Conservation (phyloP, 2,797 vertebrate genomes). For the Chloroceryle amazona region DNA sequence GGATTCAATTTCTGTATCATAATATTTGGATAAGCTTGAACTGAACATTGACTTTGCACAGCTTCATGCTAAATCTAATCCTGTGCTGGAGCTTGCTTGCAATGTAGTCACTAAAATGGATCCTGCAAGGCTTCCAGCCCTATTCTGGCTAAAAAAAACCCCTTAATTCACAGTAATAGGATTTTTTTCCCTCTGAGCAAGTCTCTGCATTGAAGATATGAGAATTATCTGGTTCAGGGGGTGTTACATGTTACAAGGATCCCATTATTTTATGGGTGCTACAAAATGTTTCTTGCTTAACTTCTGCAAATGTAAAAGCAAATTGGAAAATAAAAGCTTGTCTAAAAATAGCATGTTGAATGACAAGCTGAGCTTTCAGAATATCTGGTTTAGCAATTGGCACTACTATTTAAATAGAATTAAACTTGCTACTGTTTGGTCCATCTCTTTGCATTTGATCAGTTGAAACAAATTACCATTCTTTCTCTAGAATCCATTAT, state of each 20-base stretch:
- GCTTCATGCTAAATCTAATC: background rate
- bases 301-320: background rate
- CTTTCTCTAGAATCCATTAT: slow-evolving; percentile 79
- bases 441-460: slow-evolving; percentile 3
- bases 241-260: background rate
- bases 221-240: background rate
- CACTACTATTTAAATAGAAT: background rate
- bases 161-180: background rate
- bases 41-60: background rate
- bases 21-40: background rate
- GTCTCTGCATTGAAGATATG: background rate
- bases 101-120: background rate
- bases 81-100: background rate
- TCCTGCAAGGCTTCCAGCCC: background rate
- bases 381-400: background rate
- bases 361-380: background rate
- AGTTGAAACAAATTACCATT: slow-evolving; percentile 43
- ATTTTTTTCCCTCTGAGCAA: background rate
- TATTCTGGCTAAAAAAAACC: background rate
- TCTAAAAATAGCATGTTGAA: background rate
- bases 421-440: slow-evolving; percentile 8
- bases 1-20: background rate
- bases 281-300: background rate
- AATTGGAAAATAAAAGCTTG: background rate
- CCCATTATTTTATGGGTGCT: background rate